Conservation (phyloP, 2,113 vertebrate species). For the Calyptomena viridis region DNA sequence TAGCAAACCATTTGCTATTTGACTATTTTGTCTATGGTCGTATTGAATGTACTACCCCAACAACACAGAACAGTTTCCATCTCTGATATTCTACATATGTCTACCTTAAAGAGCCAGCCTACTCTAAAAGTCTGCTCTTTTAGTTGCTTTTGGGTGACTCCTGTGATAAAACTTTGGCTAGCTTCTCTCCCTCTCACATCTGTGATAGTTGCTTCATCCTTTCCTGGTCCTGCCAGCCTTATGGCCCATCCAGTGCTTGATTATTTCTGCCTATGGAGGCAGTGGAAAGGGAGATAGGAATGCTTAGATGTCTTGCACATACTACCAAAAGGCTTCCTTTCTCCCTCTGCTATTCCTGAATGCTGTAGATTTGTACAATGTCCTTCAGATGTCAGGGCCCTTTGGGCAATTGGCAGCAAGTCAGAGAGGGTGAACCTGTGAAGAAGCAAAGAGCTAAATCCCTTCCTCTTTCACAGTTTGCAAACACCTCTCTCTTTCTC, state of each 20-base stretch:
- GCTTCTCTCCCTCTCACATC: background rate
- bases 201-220: background rate
- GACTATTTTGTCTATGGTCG: background rate
- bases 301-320: slow-evolving; percentile 38
- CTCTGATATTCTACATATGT: background rate
- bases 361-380: slow-evolving; percentile 37
- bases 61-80: background rate
- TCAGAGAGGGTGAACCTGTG: slow-evolving; percentile 58
- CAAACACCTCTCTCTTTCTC: slow-evolving; percentile 68
- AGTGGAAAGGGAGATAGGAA: slow-evolving; percentile 6
- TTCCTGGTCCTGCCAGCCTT: background rate
- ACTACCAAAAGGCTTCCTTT: background rate
- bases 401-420: slow-evolving; percentile 43
- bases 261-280: slow-evolving; percentile 5
- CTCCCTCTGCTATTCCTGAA: background rate
- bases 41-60: background rate
- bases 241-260: background rate
- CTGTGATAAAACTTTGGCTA: background rate
- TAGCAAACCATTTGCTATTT: background rate
- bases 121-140: background rate
- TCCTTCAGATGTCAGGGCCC: slow-evolving; percentile 56
- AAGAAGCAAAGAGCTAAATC: slow-evolving; percentile 41
- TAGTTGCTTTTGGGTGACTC: background rate
- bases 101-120: background rate
- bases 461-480: slow-evolving; percentile 56